Conservation (phyloP, 2,888 invertebrate species). For the Busseola fusca region DNA sequence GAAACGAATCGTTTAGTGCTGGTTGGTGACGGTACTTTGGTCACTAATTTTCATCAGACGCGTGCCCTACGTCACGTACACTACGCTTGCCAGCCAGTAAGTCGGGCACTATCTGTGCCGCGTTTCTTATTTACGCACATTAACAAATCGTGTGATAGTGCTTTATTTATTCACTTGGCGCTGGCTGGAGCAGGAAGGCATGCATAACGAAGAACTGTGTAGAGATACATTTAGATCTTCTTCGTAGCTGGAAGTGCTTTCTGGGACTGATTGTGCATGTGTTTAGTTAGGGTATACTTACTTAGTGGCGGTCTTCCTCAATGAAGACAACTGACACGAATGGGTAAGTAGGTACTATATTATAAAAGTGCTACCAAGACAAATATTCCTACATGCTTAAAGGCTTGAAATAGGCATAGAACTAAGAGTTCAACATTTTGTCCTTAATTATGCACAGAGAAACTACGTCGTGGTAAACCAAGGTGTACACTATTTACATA, state of each 20-base stretch:
- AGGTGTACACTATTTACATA: slow-evolving; percentile 44
- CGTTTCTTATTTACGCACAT: slow-evolving; percentile 21
- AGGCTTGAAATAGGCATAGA: background rate
- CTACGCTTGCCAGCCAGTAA: slow-evolving; percentile 7
- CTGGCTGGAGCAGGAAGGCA: background rate
- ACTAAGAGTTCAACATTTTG: background rate
- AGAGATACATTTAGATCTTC: background rate
- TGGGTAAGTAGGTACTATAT: no score
- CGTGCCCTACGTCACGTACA: slow-evolving; percentile 21
- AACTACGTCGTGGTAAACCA: slow-evolving; percentile 15
- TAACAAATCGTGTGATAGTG: slow-evolving; percentile 30
- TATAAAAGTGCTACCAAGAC: background rate
- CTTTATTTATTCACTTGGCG: slow-evolving; percentile 14
- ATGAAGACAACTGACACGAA: background rate
- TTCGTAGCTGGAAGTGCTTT: background rate
- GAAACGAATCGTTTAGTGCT: slow-evolving; percentile 7
- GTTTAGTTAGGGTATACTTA: background rate
- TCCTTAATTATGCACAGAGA: background rate
- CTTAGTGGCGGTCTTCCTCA: background rate
- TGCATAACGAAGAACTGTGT: no score
- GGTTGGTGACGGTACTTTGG: background rate
- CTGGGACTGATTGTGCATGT: background rate
- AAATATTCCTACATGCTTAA: no score
- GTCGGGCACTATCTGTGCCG: slow-evolving; percentile 9
- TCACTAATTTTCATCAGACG: background rate